Evolutionary conservation across 2,797 vertebrate species (phyloP).

Genomic region (Platalea minor): DNA sequence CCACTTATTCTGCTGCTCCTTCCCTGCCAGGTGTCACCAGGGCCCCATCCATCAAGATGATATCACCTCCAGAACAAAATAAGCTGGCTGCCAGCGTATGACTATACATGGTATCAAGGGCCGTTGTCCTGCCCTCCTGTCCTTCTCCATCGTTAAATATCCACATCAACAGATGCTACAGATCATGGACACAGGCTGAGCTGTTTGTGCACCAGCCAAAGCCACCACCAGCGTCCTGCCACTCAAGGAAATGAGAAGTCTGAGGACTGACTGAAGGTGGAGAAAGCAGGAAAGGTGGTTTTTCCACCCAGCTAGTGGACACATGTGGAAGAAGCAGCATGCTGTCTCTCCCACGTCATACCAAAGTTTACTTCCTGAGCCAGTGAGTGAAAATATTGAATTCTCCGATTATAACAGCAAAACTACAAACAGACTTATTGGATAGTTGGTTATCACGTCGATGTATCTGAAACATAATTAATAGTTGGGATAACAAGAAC

Average conservation of each 20-base stretch:
- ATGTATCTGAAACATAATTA: neutral
- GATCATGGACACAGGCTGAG: too few relatives aligned
- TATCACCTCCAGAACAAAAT: neutral
- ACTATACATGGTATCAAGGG: neutral
- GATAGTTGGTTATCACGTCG: neutral
- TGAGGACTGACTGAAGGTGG: neutral
- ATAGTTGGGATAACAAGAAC: neutral
- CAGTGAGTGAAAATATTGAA: neutral
- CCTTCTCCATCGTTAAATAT: neutral
- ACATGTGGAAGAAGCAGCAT: neutral
- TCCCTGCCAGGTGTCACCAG: neutral
- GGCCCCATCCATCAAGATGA: neutral
- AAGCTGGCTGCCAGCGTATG: neutral
- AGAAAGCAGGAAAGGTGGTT: neutral
- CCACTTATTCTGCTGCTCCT: neutral
- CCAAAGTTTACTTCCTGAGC: neutral
- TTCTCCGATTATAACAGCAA: neutral
- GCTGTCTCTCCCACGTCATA: neutral
- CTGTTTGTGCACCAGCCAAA: neutral
- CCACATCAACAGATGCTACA: neutral
- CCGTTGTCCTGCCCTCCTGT: neutral
- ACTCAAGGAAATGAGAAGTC: neutral
- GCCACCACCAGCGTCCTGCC: neutral
- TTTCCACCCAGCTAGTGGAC: neutral
- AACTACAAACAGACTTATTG: neutral